Conservation (phyloP, 2,797 vertebrate genomes). For the Clarias pachynema region DNA sequence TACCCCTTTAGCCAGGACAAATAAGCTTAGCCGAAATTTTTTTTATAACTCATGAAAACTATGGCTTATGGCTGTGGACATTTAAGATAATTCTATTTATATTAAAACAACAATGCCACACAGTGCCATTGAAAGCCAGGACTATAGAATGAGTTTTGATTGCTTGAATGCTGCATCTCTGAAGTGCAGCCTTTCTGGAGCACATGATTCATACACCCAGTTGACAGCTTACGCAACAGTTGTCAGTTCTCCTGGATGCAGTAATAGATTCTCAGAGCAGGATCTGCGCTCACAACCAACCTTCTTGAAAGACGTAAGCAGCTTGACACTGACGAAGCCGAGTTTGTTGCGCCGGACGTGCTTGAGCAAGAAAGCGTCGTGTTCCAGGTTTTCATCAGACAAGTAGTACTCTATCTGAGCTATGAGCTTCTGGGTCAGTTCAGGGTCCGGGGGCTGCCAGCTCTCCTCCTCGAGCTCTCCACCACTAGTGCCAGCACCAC, state of each 20-base stretch:
- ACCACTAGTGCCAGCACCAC: slow-evolving; percentile 82
- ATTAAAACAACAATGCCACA: neutral
- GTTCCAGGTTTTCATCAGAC: slow-evolving; percentile 96
- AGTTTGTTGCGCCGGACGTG: slow-evolving; percentile 95
- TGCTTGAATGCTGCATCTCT: neutral
- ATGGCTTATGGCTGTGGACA: neutral
- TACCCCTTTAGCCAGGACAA: neutral
- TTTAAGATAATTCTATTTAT: neutral
- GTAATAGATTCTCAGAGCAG: slow-evolving; percentile 39
- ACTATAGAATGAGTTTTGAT: neutral
- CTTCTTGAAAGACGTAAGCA: slow-evolving; percentile 99
- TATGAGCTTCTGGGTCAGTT: slow-evolving; percentile 89
- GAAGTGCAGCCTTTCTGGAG: neutral
- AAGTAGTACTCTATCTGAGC: slow-evolving; percentile 96
- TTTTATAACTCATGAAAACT: neutral
- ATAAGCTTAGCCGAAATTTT: neutral
- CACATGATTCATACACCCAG: slow-evolving; percentile 27
- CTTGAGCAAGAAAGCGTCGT: slow-evolving; percentile 95
- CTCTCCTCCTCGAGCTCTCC: slow-evolving; percentile 89
- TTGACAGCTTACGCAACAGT: slow-evolving; percentile 34
- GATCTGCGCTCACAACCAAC: slow-evolving; percentile 65
- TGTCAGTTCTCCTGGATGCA: slow-evolving; percentile 25
- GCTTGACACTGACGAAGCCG: slow-evolving; percentile 95
- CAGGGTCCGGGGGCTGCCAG: slow-evolving; percentile 90
- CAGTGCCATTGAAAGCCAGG: neutral